phyloP scores from a whole-genome alignment of 2,113 vertebrate genomes.

The Chaenocephalus aceratus region DNA sequence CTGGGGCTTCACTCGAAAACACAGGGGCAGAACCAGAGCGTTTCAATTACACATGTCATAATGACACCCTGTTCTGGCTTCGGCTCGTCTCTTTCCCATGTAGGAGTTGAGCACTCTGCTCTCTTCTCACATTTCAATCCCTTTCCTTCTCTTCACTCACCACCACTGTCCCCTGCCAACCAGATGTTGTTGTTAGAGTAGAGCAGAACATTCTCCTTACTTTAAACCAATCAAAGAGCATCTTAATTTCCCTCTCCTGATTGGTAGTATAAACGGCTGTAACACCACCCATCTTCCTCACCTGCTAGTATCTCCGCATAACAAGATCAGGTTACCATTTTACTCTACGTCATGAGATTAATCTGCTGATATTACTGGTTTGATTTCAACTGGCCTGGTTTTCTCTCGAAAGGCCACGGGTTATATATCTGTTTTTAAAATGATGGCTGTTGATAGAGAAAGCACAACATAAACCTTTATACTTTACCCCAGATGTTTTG shows the following conservation, averaged over 20 bases:
- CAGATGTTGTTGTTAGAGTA: constrained; percentile 75
- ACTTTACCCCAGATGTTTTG: constrained; percentile 37
- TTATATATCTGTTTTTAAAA: constrained; percentile 45
- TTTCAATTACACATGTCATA: constrained; percentile 71
- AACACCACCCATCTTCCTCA: constrained; percentile 55
- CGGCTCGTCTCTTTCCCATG: constrained; percentile 36
- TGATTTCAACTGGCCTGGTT: constrained; percentile 60
- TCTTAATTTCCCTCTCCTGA: constrained; percentile 61
- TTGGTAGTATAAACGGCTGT: constrained; percentile 56
- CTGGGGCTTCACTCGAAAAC: constrained; percentile 64
- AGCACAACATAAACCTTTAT: constrained; percentile 41
- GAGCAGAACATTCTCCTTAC: constrained; percentile 52
- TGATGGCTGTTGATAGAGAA: constrained; percentile 36
- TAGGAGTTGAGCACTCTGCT: constrained; percentile 44
- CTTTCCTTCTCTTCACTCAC: constrained; percentile 58
- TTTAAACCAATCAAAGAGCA: constrained; percentile 65
- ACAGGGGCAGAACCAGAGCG: constrained; percentile 52
- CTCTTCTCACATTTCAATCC: constrained; percentile 42
- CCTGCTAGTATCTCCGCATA: constrained; percentile 63
- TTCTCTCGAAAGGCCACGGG: constrained; percentile 57
- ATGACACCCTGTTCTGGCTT: constrained; percentile 71
- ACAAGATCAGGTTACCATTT: constrained; percentile 68
- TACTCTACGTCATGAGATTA: constrained; percentile 69
- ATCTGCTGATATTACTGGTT: constrained; percentile 67
- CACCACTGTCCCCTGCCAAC: constrained; percentile 62